These are phyloP conservation scores for Anoplius nigerrimus DNA, from an alignment of 2,888 invertebrate genomes.

Conservation along the genomic window DNA sequence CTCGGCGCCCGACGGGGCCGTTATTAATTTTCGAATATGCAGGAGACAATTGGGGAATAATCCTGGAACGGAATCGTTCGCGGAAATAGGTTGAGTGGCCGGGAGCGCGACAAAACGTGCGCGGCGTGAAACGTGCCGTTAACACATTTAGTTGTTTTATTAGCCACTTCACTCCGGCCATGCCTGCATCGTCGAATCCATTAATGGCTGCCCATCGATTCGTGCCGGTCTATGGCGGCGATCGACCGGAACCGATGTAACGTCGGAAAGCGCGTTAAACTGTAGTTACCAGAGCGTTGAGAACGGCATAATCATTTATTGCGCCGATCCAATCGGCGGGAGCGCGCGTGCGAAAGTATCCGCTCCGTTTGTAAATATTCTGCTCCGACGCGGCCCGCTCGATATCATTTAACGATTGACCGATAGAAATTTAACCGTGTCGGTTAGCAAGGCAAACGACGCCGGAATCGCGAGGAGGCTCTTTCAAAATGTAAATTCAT, in stretches of 20 bases:
- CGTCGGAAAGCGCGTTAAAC: slow-evolving; percentile 50
- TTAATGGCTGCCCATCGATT: slow-evolving; percentile 54
- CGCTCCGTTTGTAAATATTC: not conserved
- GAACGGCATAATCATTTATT: slow-evolving; percentile 43
- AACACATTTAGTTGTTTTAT: slow-evolving; percentile 55
- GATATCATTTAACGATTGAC: no score
- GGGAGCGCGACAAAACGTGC: slow-evolving; percentile 33
- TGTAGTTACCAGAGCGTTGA: slow-evolving; percentile 19
- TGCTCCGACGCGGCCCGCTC: no score
- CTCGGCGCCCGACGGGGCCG: no score
- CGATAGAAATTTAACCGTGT: no score
- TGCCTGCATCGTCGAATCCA: slow-evolving; percentile 42
- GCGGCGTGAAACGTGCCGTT: slow-evolving; percentile 39
- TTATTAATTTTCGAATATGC: no score
- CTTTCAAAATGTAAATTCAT: no score
- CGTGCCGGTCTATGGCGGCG: slow-evolving; percentile 34
- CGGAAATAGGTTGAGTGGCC: no score
- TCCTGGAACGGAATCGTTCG: no score
- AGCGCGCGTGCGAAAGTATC: not conserved
- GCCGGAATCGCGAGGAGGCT: no score
- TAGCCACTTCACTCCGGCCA: slow-evolving; percentile 48
- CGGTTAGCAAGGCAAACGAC: no score
- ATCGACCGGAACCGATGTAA: slow-evolving; percentile 40
- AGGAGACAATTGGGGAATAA: no score
- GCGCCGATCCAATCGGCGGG: slow-evolving; percentile 9